Evolutionary conservation across 2,797 vertebrate genomes (phyloP).

Genomic region (Brachyrhaphis roseni): DNA sequence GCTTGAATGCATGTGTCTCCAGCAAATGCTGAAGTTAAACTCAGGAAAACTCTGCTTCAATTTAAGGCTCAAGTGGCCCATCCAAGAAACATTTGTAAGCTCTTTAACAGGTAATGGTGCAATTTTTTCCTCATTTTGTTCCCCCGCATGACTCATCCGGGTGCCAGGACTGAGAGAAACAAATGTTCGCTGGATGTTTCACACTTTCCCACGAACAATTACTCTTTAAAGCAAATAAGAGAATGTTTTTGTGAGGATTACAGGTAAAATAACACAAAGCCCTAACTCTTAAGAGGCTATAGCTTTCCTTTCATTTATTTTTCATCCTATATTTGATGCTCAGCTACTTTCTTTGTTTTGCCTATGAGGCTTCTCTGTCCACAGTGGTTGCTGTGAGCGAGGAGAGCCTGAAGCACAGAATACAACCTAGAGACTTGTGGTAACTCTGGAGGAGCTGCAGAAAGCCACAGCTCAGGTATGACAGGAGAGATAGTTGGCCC

Average conservation of each 20-base stretch:
- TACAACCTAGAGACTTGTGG: not conserved
- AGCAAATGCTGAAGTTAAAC: conserved; percentile 11
- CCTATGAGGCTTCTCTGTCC: not conserved
- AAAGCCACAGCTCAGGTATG: not conserved
- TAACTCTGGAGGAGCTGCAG: not conserved
- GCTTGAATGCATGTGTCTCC: conserved; percentile 6
- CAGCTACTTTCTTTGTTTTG: not conserved
- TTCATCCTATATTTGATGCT: not conserved
- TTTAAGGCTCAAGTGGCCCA: conserved; percentile 31
- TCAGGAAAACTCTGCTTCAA: conserved; percentile 24
- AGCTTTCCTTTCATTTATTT: not conserved
- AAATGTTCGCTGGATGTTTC: conserved; percentile 9
- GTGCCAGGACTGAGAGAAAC: conserved; percentile 9
- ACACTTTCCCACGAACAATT: conserved; percentile 12
- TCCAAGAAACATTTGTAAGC: conserved; percentile 24
- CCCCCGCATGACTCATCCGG: not conserved
- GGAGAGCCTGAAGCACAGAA: not conserved
- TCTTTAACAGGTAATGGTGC: conserved; percentile 17
- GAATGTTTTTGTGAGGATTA: not conserved
- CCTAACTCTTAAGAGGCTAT: not conserved
- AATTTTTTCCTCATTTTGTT: conserved; percentile 14
- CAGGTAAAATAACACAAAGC: not conserved
- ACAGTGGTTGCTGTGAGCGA: not conserved
- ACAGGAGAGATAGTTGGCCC: not conserved
- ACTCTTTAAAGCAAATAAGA: conserved; percentile 1